Evolutionary conservation across 2,888 invertebrate species (phyloP).

Genomic region (Miltochrista miniata): DNA sequence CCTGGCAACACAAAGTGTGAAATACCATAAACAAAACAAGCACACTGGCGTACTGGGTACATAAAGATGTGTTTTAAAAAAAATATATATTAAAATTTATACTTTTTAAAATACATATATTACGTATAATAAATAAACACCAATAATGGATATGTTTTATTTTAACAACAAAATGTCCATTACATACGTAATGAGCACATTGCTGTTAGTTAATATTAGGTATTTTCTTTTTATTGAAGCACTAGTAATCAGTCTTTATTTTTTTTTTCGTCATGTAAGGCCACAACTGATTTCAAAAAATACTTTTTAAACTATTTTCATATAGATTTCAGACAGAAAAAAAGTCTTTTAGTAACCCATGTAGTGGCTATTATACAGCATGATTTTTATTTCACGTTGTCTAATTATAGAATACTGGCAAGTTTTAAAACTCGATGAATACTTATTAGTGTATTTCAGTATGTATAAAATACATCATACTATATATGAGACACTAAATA

Average conservation of each 20-base stretch:
- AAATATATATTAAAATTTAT: too few relatives aligned
- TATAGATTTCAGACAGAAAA: slow-evolving; percentile 14
- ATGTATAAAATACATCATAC: background rate
- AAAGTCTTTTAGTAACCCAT: slow-evolving; percentile 9
- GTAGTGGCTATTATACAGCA: slow-evolving; percentile 7
- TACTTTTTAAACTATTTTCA: slow-evolving; percentile 13
- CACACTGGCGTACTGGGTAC: too few relatives aligned
- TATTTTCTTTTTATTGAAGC: slow-evolving; percentile 21
- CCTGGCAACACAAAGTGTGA: slow-evolving; percentile 3
- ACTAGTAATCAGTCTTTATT: slow-evolving; percentile 41
- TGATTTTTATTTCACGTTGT: background rate
- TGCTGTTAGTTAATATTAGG: too few relatives aligned
- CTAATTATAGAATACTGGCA: background rate
- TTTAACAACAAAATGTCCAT: background rate
- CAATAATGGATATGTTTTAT: slow-evolving; percentile 28
- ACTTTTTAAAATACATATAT: background rate
- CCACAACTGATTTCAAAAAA: slow-evolving; percentile 27
- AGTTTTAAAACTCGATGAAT: background rate
- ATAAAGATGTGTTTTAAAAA: too few relatives aligned
- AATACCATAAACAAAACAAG: background rate
- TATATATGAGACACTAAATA: slow-evolving; percentile 3
- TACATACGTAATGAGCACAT: background rate
- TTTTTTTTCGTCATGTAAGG: slow-evolving; percentile 28
- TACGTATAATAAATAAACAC: slow-evolving; percentile 6
- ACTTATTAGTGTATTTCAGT: too few relatives aligned